phyloP scores from a whole-genome alignment of 2,113 vertebrate genomes.

The Ifrita kowaldi region DNA sequence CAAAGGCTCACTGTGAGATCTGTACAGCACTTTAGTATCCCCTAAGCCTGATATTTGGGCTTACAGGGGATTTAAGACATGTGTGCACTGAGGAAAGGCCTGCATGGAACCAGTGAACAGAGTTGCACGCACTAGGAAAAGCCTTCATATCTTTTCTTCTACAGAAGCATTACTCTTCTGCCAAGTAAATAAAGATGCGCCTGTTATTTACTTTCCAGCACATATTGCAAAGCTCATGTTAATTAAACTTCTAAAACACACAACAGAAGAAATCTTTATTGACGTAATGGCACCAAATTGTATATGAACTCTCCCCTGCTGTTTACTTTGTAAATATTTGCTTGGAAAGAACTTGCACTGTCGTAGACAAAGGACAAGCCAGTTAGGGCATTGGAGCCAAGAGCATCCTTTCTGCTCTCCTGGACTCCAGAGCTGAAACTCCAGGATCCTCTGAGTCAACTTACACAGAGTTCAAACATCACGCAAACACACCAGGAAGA shows the following conservation, averaged over 20 bases:
- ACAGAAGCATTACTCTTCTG: neutral
- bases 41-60: neutral
- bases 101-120: neutral
- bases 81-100: neutral
- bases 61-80: neutral
- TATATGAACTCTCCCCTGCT: neutral
- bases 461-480: neutral
- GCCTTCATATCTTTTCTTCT: neutral
- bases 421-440: neutral
- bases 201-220: slow-evolving; percentile 41
- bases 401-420: neutral
- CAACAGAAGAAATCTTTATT: neutral
- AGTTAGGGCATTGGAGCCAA: neutral
- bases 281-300: neutral
- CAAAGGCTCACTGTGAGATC: neutral
- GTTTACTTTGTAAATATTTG: slow-evolving; percentile 13
- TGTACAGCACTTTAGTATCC: neutral
- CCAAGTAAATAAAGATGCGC: neutral
- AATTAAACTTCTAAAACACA: slow-evolving; percentile 25
- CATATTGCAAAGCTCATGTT: neutral
- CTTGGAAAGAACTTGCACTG: neutral
- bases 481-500: neutral
- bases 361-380: neutral
- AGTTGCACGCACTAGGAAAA: neutral
- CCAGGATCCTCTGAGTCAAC: neutral